phyloP scores from a whole-genome alignment of 1,140 invertebrate species.

The Mycetomoellerius zeteki region DNA sequence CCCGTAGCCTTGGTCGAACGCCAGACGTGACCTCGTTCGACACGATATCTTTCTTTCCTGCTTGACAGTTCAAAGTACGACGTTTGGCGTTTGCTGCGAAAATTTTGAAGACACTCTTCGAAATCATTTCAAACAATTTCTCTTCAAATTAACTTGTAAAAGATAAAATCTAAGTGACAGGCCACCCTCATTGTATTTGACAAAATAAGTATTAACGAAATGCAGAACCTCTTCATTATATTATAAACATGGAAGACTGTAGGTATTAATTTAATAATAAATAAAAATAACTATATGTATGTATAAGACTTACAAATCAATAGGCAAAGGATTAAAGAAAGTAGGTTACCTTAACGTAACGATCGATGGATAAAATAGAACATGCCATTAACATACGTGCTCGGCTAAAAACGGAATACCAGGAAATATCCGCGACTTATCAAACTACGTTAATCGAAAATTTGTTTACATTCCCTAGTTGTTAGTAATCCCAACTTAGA shows the following conservation, averaged over 20 bases:
- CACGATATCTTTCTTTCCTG: slow-evolving; percentile 20
- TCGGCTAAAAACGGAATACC: slow-evolving; percentile 11
- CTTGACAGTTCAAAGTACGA: background rate
- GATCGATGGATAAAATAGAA: slow-evolving; percentile 53
- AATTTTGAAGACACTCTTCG: background rate
- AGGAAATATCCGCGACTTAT: slow-evolving; percentile 19
- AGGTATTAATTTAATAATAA: slow-evolving; percentile 26
- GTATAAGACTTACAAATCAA: background rate
- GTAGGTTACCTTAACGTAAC: slow-evolving; percentile 28
- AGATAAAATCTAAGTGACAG: background rate
- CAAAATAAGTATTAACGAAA: background rate
- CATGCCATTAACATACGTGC: slow-evolving; percentile 27
- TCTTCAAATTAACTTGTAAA: background rate
- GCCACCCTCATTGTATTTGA: background rate
- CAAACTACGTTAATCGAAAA: background rate
- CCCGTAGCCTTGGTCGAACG: slow-evolving; percentile 53
- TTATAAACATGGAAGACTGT: background rate
- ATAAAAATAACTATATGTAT: slow-evolving; percentile 16
- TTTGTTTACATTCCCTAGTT: slow-evolving; percentile 3
- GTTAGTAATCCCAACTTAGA: background rate
- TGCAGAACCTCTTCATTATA: background rate
- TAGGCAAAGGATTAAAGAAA: slow-evolving; percentile 40
- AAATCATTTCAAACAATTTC: background rate
- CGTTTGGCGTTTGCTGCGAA: background rate
- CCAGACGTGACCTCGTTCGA: slow-evolving; percentile 38